Evolutionary conservation across 2,888 invertebrate genomes (phyloP).

Genomic region (Synanthedon myopaeformis): DNA sequence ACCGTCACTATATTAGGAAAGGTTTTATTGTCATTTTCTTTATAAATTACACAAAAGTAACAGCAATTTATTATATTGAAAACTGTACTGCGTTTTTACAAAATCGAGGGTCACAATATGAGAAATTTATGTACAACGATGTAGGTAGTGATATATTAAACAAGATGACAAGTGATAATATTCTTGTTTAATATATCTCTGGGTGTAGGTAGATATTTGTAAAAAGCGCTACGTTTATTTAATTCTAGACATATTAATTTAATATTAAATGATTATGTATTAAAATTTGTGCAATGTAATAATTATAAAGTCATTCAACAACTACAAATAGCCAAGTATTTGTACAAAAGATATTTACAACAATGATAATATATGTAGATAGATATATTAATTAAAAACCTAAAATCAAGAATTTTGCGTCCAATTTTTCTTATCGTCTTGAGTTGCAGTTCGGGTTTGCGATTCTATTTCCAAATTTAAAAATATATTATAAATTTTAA

Average conservation of each 20-base stretch:
- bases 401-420: no score
- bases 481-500: no score
- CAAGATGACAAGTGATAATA: no score
- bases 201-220: constrained; percentile 13
- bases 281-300: constrained; percentile 15
- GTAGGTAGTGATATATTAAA: no score
- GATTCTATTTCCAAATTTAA: no score
- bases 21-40: constrained; percentile 56
- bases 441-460: no score
- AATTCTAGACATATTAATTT: constrained; percentile 5
- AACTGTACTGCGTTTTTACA: constrained; percentile 18
- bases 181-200: no score
- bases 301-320: constrained; percentile 6
- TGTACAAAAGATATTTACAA: constrained; percentile 10
- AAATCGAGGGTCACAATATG: constrained; percentile 7
- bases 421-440: no score
- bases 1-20: constrained; percentile 25
- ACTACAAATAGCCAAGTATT: constrained; percentile 9
- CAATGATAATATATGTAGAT: background rate
- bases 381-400: no score
- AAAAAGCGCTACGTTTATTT: constrained; percentile 17
- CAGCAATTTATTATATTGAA: constrained; percentile 30
- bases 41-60: constrained; percentile 47
- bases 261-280: constrained; percentile 5
- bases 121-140: constrained; percentile 17